A percentile compares a stretch with the other conserved stretches of the same genome.
These are phyloP conservation scores for Pterobdella sp. DNA, from an alignment of 2,888 invertebrate genomes.

Conservation along the genomic window DNA sequence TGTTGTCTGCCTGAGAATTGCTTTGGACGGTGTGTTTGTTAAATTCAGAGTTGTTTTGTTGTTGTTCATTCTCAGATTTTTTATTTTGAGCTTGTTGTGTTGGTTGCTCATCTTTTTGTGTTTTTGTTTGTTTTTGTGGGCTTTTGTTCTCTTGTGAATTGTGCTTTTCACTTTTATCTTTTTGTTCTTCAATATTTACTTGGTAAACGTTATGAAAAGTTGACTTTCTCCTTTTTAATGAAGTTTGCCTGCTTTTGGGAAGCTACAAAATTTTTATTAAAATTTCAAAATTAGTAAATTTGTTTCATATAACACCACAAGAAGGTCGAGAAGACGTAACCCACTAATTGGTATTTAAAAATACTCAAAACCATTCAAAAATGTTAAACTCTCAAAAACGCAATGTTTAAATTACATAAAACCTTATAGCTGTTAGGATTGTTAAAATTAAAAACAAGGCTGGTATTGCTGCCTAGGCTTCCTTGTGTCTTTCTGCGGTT, in stretches of 20 bases:
- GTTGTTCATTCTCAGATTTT: background rate
- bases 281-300: background rate
- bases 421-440: background rate
- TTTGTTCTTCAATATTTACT: background rate
- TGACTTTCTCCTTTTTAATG: background rate
- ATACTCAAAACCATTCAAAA: too few species aligned
- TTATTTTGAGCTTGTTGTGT: background rate
- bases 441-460: conserved; percentile 22
- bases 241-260: background rate
- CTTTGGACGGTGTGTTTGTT: background rate
- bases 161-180: background rate
- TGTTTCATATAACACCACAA: background rate
- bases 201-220: conserved; percentile 14
- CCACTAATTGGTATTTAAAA: too few species aligned
- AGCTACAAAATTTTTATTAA: background rate
- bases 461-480: conserved; percentile 24
- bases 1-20: conserved; percentile 15
- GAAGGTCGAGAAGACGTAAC: background rate
- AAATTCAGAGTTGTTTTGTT: background rate
- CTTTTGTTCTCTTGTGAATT: background rate
- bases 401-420: background rate
- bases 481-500: background rate
- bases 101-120: background rate
- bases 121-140: background rate
- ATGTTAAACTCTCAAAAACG: too few species aligned